Conservation (phyloP, 2,113 vertebrate genomes). For the Carlito syrichta region DNA sequence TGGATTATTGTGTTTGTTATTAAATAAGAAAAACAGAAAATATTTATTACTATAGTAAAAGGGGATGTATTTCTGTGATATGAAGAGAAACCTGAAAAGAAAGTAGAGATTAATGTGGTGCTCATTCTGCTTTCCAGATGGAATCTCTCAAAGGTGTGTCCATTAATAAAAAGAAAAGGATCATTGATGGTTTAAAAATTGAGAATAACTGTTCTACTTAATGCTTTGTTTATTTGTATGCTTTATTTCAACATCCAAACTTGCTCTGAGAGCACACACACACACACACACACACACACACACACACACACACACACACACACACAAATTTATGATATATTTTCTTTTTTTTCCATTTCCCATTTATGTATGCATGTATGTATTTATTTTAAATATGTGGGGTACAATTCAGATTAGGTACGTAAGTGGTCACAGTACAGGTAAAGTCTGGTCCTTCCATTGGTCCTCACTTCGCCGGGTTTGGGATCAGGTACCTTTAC, state of each 20-base stretch:
- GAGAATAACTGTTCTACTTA: background rate
- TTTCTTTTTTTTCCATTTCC: too few relatives aligned
- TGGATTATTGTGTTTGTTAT: background rate
- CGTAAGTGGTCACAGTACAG: too few relatives aligned
- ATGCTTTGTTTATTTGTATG: background rate
- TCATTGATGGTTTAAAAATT: background rate
- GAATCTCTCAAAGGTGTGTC: background rate
- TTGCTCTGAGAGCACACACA: background rate
- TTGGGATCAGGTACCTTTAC: too few relatives aligned
- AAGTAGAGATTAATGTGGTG: background rate
- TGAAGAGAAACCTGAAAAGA: background rate
- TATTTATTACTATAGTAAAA: background rate
- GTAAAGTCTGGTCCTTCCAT: too few relatives aligned
- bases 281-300: background rate
- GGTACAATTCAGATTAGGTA: too few relatives aligned
- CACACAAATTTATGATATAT: background rate
- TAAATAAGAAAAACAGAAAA: constrained; percentile 23
- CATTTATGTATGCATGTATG: too few relatives aligned
- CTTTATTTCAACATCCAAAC: background rate
- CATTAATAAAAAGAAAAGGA: background rate
- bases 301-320: background rate
- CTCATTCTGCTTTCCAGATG: background rate
- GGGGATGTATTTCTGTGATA: background rate
- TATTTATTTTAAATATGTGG: too few relatives aligned
- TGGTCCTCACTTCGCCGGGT: too few relatives aligned